Conservation (phyloP, 1,140 invertebrate species). For the Scylla paramamosain region DNA sequence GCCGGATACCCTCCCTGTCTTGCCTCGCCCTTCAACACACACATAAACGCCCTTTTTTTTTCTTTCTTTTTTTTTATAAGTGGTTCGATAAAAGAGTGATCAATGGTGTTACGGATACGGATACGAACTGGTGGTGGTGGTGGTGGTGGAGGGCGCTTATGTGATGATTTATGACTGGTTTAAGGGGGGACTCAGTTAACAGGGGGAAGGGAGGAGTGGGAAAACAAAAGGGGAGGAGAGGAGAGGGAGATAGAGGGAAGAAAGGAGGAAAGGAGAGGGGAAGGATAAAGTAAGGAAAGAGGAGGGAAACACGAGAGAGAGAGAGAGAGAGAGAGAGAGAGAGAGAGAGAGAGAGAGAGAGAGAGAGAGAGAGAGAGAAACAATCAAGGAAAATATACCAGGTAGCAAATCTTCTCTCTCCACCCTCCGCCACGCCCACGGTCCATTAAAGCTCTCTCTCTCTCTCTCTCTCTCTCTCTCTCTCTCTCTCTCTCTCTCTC, state of each 20-base stretch:
- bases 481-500: too few species aligned
- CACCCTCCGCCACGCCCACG: too few species aligned
- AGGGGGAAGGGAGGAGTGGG: not conserved
- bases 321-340: too few species aligned
- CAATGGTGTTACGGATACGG: not conserved
- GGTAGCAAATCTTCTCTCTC: too few species aligned
- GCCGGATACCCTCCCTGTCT: too few species aligned
- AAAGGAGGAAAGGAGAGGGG: not conserved
- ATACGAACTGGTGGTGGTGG: not conserved
- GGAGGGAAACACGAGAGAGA: not conserved
- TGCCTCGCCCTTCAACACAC: too few species aligned
- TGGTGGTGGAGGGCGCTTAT: not conserved
- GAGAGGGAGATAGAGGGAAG: not conserved
- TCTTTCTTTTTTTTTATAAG: not conserved
- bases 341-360: too few species aligned
- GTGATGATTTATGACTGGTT: not conserved
- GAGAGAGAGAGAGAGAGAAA: too few species aligned
- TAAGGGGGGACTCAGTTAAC: conserved; percentile 2
- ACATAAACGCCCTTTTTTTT: not conserved
- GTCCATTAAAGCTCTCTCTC: too few species aligned
- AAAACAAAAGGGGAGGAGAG: not conserved
- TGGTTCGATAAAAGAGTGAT: not conserved
- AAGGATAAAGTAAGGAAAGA: not conserved
- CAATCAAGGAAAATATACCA: too few species aligned
- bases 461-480: too few species aligned